Evolutionary conservation across 1,140 invertebrate genomes (phyloP).

Genomic region (Pachyrhynchus sulphureomaculatus): DNA sequence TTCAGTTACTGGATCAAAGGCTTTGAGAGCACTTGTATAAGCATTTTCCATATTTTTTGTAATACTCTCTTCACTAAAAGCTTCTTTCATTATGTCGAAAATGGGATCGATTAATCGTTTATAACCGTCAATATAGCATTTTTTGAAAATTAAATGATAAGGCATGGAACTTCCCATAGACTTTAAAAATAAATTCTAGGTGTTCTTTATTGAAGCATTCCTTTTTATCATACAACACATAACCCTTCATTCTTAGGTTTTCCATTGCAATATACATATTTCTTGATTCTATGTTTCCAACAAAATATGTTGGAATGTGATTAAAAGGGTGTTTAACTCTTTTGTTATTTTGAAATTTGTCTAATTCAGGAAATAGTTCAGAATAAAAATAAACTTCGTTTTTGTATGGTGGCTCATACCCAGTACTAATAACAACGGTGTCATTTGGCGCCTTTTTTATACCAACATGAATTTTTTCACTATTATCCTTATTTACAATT

Average conservation of each 20-base stretch:
- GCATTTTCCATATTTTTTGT: not conserved
- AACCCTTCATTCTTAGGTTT: constrained; percentile 16
- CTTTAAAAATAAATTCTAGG: constrained; percentile 15
- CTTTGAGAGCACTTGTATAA: constrained; percentile 2
- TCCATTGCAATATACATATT: constrained; percentile 15
- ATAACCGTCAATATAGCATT: constrained; percentile 41
- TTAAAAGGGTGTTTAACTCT: constrained; percentile 27
- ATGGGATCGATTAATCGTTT: not conserved
- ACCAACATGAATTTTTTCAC: too few relatives aligned
- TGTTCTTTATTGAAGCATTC: constrained; percentile 6
- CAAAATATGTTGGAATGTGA: constrained; percentile 24
- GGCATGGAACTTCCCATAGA: constrained; percentile 31
- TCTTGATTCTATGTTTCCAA: not conserved
- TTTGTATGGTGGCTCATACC: not conserved
- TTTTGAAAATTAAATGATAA: constrained; percentile 52
- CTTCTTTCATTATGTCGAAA: not conserved
- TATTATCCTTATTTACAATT: too few relatives aligned
- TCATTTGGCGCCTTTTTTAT: too few relatives aligned
- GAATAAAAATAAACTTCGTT: constrained; percentile 18
- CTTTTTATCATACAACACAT: constrained; percentile 37
- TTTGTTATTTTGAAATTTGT: constrained; percentile 14
- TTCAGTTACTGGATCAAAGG: constrained; percentile 4
- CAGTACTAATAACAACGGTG: not conserved
- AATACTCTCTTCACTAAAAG: not conserved
- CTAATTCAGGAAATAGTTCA: not conserved